A percentile compares a stretch with the other conserved stretches of the same genome.
Evolutionary conservation across 2,888 invertebrate genomes (phyloP).

Genomic region (Limenitis camilla): DNA sequence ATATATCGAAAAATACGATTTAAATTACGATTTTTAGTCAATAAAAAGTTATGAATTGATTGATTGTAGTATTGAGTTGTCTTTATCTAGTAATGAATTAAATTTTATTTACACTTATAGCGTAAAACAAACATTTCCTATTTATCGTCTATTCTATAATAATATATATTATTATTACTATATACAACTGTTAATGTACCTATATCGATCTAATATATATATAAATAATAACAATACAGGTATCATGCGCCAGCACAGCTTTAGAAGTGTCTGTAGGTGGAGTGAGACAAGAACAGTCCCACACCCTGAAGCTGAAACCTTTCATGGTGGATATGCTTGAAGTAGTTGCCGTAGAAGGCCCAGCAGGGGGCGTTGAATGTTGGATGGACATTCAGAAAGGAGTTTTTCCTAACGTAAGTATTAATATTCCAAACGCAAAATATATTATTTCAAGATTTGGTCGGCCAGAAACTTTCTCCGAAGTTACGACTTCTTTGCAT

Average conservation of each 20-base stretch:
- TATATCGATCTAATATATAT: no score
- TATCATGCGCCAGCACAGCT: constrained; percentile 60
- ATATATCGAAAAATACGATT: no score
- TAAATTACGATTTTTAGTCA: no score
- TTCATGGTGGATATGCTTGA: constrained; percentile 82
- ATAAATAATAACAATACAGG: constrained; percentile 34
- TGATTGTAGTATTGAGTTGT: no score
- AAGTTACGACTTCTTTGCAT: no score
- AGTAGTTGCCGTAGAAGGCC: constrained; percentile 78
- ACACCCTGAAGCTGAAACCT: constrained; percentile 71
- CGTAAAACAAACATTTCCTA: no score
- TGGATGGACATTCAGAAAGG: constrained; percentile 86
- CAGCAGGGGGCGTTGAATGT: constrained; percentile 79
- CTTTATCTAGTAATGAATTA: no score
- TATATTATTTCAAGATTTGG: neutral
- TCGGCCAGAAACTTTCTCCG: neutral
- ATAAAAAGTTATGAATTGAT: no score
- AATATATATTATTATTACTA: neutral
- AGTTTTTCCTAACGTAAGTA: constrained; percentile 78
- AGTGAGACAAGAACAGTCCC: constrained; percentile 39
- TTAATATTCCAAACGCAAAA: neutral
- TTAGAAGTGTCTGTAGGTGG: constrained; percentile 52
- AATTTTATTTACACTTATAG: no score
- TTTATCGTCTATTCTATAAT: neutral
- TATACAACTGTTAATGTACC: neutral